These are phyloP conservation scores for Chrysaora quinquecirrha DNA, from an alignment of 30 jellyfish, hydroid and myxozoan species.

Conservation along the genomic window DNA sequence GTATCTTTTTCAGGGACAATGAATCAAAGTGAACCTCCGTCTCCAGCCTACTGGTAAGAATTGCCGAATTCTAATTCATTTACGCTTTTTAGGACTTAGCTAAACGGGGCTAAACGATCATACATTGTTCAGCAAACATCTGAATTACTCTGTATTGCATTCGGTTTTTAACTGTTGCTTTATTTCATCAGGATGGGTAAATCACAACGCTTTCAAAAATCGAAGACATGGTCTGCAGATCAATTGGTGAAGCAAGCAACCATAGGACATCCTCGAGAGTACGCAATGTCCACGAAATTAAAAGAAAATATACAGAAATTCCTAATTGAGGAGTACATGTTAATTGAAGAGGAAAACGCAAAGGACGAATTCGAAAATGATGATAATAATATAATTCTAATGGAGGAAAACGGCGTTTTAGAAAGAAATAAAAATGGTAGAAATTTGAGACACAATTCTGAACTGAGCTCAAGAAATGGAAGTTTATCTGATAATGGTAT, in stretches of 20 bases:
- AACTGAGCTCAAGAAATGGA: background rate
- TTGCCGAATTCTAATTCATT: too few species aligned
- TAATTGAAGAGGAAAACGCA: background rate
- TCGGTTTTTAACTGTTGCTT: too few species aligned
- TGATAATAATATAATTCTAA: background rate
- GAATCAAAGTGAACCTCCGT: too few species aligned
- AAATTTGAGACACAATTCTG: background rate
- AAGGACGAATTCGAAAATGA: background rate
- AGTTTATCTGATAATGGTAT: background rate
- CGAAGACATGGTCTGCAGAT: conserved; percentile 67
- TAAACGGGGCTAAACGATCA: too few species aligned
- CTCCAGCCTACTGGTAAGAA: too few species aligned
- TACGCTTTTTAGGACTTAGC: too few species aligned
- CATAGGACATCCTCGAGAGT: conserved; percentile 84
- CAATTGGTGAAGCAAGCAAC: conserved; percentile 74
- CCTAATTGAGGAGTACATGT: conserved; percentile 48
- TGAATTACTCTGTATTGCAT: too few species aligned
- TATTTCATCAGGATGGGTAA: too few species aligned
- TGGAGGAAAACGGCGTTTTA: background rate
- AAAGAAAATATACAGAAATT: conserved; percentile 70
- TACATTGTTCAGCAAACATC: too few species aligned
- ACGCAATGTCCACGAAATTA: conserved; percentile 79
- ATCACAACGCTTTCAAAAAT: conserved; percentile 21
- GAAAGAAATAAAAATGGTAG: background rate
- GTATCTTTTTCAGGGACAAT: too few species aligned